These are phyloP conservation scores for Vulpes vulpes DNA, from an alignment of 2,113 vertebrate species.

Conservation along the genomic window DNA sequence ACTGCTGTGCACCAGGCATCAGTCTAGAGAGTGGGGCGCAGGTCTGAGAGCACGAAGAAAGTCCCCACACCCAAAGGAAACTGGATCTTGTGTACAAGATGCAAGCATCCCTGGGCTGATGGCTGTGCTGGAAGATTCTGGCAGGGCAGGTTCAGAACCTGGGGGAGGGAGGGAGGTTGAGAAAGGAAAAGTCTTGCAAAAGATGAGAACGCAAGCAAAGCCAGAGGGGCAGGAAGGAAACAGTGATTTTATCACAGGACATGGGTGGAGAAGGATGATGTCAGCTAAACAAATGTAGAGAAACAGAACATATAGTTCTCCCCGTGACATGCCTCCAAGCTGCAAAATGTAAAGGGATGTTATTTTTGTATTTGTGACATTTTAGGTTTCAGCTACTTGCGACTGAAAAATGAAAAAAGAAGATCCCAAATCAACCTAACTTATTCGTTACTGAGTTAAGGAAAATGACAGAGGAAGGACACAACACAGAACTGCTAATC, in stretches of 20 bases:
- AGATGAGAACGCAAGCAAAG: background rate
- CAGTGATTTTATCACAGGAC: background rate
- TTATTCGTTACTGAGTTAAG: slow-evolving; percentile 13
- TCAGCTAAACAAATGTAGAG: slow-evolving; percentile 40
- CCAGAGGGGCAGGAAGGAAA: slow-evolving; percentile 12
- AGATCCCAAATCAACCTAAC: slow-evolving; percentile 57
- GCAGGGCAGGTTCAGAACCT: background rate
- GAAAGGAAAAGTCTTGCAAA: background rate
- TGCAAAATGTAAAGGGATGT: slow-evolving; percentile 70
- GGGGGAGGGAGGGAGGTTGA: background rate
- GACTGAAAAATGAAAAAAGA: slow-evolving; percentile 72
- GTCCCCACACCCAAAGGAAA: background rate
- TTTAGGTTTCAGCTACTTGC: slow-evolving; percentile 69
- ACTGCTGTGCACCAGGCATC: background rate
- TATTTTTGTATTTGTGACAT: slow-evolving; percentile 82
- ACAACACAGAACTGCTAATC: slow-evolving; percentile 43
- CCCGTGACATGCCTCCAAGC: slow-evolving; percentile 59
- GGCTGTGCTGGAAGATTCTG: background rate
- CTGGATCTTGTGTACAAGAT: background rate
- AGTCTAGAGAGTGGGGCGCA: background rate
- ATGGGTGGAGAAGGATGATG: slow-evolving; percentile 15
- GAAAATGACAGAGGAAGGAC: slow-evolving; percentile 63
- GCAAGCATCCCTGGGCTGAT: background rate
- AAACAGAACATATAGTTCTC: slow-evolving; percentile 46
- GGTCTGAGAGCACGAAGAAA: background rate